A percentile compares a stretch with the other conserved stretches of the same genome.
Evolutionary conservation across 2,888 invertebrate species (phyloP).

Genomic region (Protophormia terraenovae): DNA sequence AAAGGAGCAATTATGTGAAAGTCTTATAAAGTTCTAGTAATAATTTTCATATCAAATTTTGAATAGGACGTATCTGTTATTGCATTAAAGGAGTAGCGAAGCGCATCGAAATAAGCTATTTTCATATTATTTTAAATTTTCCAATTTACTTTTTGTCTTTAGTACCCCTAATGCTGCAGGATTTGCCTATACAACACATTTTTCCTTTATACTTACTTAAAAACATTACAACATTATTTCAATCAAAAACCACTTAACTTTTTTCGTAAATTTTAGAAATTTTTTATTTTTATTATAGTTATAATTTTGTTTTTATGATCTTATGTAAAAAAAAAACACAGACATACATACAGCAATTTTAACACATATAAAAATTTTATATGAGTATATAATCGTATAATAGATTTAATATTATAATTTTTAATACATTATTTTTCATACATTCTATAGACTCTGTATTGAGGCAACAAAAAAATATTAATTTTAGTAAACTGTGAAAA

Average conservation of each 20-base stretch:
- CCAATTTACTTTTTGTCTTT: too few relatives aligned
- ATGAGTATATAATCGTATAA: background rate
- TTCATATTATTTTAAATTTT: too few relatives aligned
- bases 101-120: too few relatives aligned
- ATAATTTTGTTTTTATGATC: background rate
- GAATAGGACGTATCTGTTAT: too few relatives aligned
- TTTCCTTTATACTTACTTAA: background rate
- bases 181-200: background rate
- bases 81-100: too few relatives aligned
- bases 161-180: too few relatives aligned
- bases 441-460: background rate
- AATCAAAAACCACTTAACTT: background rate
- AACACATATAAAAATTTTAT: background rate
- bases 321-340: constrained; percentile 3
- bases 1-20: too few relatives aligned
- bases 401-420: background rate
- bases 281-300: constrained; percentile 5
- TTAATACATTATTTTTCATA: background rate
- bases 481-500: background rate
- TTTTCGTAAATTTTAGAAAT: background rate
- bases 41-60: too few relatives aligned
- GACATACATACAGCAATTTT: background rate
- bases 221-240: background rate
- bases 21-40: too few relatives aligned
- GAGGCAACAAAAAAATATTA: background rate